phyloP scores from a whole-genome alignment of 2,888 invertebrate genomes.

The Heteromyza rotundicornis region DNA sequence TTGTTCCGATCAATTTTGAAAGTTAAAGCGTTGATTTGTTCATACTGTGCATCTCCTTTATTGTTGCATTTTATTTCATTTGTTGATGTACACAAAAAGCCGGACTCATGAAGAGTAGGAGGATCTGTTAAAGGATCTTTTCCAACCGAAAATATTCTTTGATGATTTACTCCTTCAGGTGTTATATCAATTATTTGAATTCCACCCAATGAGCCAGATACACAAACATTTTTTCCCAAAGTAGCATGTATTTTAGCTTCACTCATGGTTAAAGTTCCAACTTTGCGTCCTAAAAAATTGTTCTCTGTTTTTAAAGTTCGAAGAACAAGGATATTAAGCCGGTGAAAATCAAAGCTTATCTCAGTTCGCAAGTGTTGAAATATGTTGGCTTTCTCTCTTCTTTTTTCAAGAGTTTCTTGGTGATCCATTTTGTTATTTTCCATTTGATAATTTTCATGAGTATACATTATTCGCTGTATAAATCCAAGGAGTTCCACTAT shows the following conservation, averaged over 20 bases:
- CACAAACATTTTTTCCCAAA: constrained; percentile 66
- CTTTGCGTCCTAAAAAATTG: constrained; percentile 78
- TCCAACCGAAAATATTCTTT: constrained; percentile 85
- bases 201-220: constrained; percentile 89
- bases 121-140: constrained; percentile 72
- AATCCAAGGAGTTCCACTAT: constrained; percentile 93
- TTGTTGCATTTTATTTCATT: constrained; percentile 62
- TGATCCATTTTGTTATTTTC: not conserved
- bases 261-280: constrained; percentile 91
- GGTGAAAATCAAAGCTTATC: constrained; percentile 91
- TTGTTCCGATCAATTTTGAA: constrained; percentile 59
- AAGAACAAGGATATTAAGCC: constrained; percentile 85
- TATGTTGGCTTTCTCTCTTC: constrained; percentile 33
- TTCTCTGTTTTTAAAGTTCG: constrained; percentile 79
- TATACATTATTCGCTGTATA: constrained; percentile 73
- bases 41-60: constrained; percentile 33
- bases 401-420: constrained; percentile 17
- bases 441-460: constrained; percentile 42
- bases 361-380: constrained; percentile 69
- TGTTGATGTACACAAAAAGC: constrained; percentile 52
- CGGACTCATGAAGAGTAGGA: constrained; percentile 51
- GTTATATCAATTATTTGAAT: constrained; percentile 89
- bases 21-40: constrained; percentile 61
- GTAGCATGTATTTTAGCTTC: constrained; percentile 90
- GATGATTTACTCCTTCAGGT: constrained; percentile 80